phyloP scores from a whole-genome alignment of 30 jellyfish, hydroid and myxozoan species.

The Chironex yamaguchii region DNA sequence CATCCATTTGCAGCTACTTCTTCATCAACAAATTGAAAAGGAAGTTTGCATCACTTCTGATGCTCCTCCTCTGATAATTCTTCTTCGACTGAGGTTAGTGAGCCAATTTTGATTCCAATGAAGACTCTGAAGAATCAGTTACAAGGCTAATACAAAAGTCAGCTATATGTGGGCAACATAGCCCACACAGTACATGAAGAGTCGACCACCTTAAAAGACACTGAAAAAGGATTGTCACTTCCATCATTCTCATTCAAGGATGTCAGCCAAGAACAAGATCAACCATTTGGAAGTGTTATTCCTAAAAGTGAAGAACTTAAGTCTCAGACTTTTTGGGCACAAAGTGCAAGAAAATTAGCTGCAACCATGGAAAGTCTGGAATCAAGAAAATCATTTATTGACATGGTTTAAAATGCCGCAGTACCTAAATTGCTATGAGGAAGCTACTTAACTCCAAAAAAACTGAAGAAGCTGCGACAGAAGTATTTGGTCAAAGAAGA shows the following conservation, averaged over 20 bases:
- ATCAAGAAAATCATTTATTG: not conserved
- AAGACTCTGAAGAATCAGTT: slow-evolving; percentile 13
- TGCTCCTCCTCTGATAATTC: no score
- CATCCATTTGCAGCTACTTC: slow-evolving; percentile 14
- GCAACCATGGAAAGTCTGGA: slow-evolving; percentile 4
- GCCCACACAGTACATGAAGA: slow-evolving; percentile 11
- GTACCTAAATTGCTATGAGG: no score
- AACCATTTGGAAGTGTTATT: no score
- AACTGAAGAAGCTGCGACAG: no score
- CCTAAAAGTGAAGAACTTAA: slow-evolving; percentile 2
- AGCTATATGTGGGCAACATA: slow-evolving; percentile 6
- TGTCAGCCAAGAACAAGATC: slow-evolving; percentile 3
- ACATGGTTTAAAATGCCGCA: no score
- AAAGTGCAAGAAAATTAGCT: slow-evolving; percentile 9
- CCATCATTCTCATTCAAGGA: slow-evolving; percentile 9
- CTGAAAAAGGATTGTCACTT: slow-evolving; percentile 1
- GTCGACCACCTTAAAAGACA: slow-evolving; percentile 10
- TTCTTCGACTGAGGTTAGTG: not conserved
- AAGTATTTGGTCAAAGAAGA: no score
- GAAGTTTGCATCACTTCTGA: no score
- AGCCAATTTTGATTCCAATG: slow-evolving; percentile 4
- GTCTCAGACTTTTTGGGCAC: slow-evolving; percentile 9
- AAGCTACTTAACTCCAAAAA: no score
- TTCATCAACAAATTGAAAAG: no score
- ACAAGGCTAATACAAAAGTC: no score